Evolutionary conservation across 2,113 vertebrate species (phyloP), one percentile per base, ranked within the genome.

Genomic region (Pavo muticus): DNA sequence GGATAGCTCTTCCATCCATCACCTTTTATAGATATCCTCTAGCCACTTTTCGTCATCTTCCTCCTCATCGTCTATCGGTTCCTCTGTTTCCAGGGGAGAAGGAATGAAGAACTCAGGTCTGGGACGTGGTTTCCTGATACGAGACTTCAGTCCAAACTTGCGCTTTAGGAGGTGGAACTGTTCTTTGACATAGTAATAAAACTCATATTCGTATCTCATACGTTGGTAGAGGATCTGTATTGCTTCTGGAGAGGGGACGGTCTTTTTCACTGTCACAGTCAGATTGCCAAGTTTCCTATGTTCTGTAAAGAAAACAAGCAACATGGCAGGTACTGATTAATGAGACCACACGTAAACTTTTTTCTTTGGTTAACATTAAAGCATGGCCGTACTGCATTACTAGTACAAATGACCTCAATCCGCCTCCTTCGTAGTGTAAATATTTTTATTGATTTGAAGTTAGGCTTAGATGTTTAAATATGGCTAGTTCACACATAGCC

Each of bases 241-340:
- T 13, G 99, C 99, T 96, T 99, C 99, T 25, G 98, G 98, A 63
- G 99, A 99, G 37, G 99, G 99, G 20, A 98, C 98, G 44, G 99
- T 98, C 96, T 99, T 99, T 84, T 98, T 99, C 81, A 99, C 99
- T 11, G 99, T 99, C 90, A 99, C 99, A 57, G 99, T 99, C 98
- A 99, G 97, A 96, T 99, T 99, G 61, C 99, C 99, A 97, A 99
- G 98, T 94, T 99, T 99, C 96, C 97, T 98, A 84, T 99, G 99
- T 75, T 99, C 99, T 99, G 97, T 35, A 96, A 97, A 84, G 94
- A 88, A 96, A 84, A 45, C 4, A 82, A 83, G 44, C 37, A 77
- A 88, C 11, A 40, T 19, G 23, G 47, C 39, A 47, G 32, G 47
- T 71, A 32, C 37, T 69, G 60, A 67, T 83, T 61, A 87, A 65